A percentile compares a stretch with the other conserved stretches of the same genome.
phyloP scores from a whole-genome alignment of 2,888 invertebrate genomes.

The Blomia tropicalis region DNA sequence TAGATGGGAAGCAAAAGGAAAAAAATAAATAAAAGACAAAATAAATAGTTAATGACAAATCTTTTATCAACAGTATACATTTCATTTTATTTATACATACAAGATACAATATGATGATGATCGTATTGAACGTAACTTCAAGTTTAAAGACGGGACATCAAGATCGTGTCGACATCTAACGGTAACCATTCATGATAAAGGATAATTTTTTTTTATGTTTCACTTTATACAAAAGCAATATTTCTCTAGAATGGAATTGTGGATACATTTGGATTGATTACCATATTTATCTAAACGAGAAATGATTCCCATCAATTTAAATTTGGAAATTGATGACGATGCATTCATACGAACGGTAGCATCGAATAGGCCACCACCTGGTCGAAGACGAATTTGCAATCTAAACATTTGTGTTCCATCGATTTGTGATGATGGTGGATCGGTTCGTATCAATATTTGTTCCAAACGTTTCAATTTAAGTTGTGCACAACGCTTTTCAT shows the following conservation, averaged over 20 bases:
- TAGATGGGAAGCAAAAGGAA: no score
- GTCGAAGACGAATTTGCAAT: background rate
- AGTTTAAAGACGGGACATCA: no score
- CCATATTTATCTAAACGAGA: slow-evolving; percentile 38
- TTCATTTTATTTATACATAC: no score
- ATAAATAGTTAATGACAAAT: no score
- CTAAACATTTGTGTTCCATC: background rate
- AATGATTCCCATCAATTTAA: slow-evolving; percentile 46
- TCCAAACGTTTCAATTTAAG: background rate
- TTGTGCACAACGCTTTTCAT: background rate
- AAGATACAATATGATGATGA: no score
- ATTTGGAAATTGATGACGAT: background rate
- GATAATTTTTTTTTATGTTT: background rate
- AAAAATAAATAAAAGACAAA: no score
- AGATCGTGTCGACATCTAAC: no score
- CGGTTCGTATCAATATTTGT: slow-evolving; percentile 1
- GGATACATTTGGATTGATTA: slow-evolving; percentile 36
- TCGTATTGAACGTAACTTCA: no score
- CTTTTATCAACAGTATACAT: no score
- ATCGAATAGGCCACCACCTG: slow-evolving; percentile 26
- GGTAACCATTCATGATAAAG: background rate
- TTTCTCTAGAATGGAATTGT: slow-evolving; percentile 33
- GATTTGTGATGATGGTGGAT: background rate
- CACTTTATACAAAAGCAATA: slow-evolving; percentile 35
- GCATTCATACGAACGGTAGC: slow-evolving; percentile 4